phyloP scores from a whole-genome alignment of 2,113 vertebrate species.

The Oreochromis spilurus region DNA sequence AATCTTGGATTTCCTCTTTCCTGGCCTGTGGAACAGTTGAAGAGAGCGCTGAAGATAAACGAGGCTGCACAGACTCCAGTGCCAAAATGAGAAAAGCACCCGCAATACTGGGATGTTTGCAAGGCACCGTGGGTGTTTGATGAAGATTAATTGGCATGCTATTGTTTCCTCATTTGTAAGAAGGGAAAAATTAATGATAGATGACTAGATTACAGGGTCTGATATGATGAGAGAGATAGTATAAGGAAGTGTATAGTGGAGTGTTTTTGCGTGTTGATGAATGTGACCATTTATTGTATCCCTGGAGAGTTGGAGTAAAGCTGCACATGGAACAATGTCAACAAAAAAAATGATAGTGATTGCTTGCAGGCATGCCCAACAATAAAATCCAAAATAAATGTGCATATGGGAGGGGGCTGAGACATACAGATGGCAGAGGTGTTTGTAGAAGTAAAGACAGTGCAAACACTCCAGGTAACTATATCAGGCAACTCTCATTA shows the following conservation, averaged over 20 bases:
- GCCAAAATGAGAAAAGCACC: constrained; percentile 50
- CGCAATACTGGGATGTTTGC: constrained; percentile 52
- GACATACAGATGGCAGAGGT: constrained; percentile 19
- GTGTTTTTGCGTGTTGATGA: constrained; percentile 34
- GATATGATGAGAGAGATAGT: constrained; percentile 40
- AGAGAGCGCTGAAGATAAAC: constrained; percentile 21
- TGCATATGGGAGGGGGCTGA: neutral
- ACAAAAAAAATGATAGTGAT: neutral
- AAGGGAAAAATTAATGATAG: constrained; percentile 58
- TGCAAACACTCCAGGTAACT: constrained; percentile 44
- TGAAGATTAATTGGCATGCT: constrained; percentile 70
- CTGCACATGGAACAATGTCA: neutral
- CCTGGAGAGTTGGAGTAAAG: constrained; percentile 9
- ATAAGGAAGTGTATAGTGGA: constrained; percentile 36
- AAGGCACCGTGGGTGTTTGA: constrained; percentile 58
- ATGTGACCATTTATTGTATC: constrained; percentile 44
- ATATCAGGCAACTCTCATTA: constrained; percentile 56
- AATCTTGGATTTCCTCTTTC: constrained; percentile 19
- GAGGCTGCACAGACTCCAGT: constrained; percentile 15
- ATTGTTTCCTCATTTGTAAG: constrained; percentile 68
- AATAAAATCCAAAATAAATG: neutral
- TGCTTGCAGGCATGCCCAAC: neutral
- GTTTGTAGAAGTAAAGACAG: constrained; percentile 17
- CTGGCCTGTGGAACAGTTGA: constrained; percentile 15
- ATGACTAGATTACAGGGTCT: constrained; percentile 46